Conservation (phyloP, 2,888 invertebrate genomes). For the Xylota sylvarum region DNA sequence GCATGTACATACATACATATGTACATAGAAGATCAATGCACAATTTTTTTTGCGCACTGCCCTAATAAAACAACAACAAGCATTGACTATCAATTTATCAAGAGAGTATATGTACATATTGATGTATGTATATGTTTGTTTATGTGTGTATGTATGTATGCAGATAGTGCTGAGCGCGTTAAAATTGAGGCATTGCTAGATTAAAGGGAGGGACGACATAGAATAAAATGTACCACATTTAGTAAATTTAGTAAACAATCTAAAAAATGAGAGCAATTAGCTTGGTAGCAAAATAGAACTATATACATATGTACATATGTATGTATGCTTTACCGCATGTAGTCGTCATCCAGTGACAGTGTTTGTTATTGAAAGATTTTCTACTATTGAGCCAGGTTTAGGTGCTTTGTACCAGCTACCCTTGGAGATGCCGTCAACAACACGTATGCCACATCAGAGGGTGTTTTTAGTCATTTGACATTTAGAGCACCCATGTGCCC, state of each 20-base stretch:
- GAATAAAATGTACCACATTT: slow-evolving; percentile 3
- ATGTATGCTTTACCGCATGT: too few relatives aligned
- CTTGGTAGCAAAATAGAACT: too few relatives aligned
- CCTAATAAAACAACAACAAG: slow-evolving; percentile 34
- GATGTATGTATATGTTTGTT: too few relatives aligned
- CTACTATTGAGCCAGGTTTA: too few relatives aligned
- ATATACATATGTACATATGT: too few relatives aligned
- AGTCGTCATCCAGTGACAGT: too few relatives aligned
- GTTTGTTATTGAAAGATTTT: too few relatives aligned
- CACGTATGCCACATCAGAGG: too few relatives aligned
- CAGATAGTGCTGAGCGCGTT: background rate
- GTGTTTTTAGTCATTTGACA: too few relatives aligned
- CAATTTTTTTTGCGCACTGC: slow-evolving; percentile 55
- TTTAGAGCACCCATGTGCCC: too few relatives aligned
- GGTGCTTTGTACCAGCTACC: too few relatives aligned
- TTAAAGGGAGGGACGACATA: slow-evolving; percentile 5
- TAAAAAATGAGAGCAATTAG: background rate
- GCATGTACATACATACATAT: background rate
- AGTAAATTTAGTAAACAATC: background rate
- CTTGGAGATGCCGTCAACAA: too few relatives aligned
- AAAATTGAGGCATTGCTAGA: background rate
- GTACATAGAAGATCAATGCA: slow-evolving; percentile 34
- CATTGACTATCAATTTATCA: background rate
- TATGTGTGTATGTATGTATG: background rate
- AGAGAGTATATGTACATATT: background rate